phyloP scores from a whole-genome alignment of 1,140 invertebrate genomes.

The Drosophila athabasca region DNA sequence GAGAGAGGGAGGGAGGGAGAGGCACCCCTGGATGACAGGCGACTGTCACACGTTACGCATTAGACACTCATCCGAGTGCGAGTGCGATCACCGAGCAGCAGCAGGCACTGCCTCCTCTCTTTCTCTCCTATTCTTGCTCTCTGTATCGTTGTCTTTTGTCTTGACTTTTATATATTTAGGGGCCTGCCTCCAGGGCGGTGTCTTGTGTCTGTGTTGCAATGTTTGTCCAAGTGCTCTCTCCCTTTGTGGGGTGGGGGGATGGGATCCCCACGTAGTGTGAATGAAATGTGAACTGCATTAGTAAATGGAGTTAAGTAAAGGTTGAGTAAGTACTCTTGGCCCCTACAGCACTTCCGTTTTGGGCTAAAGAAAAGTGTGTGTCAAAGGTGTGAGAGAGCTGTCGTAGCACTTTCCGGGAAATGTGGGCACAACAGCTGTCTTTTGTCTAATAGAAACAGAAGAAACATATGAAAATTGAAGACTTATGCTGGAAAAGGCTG shows the following conservation, averaged over 20 bases:
- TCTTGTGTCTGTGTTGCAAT: conserved; percentile 16
- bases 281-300: conserved; percentile 63
- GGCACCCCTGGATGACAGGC: conserved; percentile 27
- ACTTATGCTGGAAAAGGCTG: too few species aligned
- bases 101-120: too few species aligned
- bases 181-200: not conserved
- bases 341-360: conserved; percentile 50
- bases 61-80: not conserved
- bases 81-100: not conserved
- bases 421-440: conserved; percentile 41
- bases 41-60: conserved; percentile 39
- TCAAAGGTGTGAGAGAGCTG: conserved; percentile 48
- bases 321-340: conserved; percentile 39
- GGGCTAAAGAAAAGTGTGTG: conserved; percentile 34
- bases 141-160: not conserved
- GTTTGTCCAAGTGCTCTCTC: conserved; percentile 36
- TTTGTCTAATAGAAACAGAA: not conserved
- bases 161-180: conserved; percentile 23
- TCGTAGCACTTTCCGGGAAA: conserved; percentile 20
- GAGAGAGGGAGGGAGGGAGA: not conserved
- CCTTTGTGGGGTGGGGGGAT: not conserved
- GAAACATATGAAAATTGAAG: too few species aligned
- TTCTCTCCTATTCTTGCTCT: not conserved
- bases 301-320: conserved; percentile 48
- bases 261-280: conserved; percentile 29